Base-by-base conservation (phyloP, 2,888 invertebrate species). In the Andrena hattorfiana region DNA sequence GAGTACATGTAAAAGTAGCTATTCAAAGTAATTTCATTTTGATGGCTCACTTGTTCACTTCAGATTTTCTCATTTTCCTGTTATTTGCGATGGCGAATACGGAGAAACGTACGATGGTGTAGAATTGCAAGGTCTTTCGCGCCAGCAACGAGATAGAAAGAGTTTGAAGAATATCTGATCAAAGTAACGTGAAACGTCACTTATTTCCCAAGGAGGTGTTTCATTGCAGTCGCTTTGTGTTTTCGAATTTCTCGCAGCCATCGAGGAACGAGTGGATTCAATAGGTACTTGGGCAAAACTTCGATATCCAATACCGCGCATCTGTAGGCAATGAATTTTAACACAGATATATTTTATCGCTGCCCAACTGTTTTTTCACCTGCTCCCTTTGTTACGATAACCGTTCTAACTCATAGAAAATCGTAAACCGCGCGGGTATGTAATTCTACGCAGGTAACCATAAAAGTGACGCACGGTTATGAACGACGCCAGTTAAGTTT, bases 181-280 rank as follows among this genome's bases (percentile, higher is more conserved):
- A 51, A 51, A 60, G 30, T 51, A 20, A 28, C 69, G 42, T 26
- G 54, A 70, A 56, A 63, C 51, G 49, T 32, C 62, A 28, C 59
- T 78, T 70, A 56, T 32, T 32, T 51, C 26, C 32, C 49, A 23
- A 48, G 69, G 51, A 59, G 60, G 23, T 42, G 35, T 51, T 42
- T 51, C 32, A 10, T 48, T 28, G 20, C 48, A 16, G 48, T 71
- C 51, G 16, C 48, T 66, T 51, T 60, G 60, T 66, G 66, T 51
- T 77, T 68, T 73, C n/a, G 23, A 13, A 35, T 59, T 32, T 62
- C 74, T 48, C 64, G 26, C 16, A 30, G 69, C 56, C 66, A 77
- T 77, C 49, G 51, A 30, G 60, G 28, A 77, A 67, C 76, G 60
- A 80, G 49, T 35, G 49, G 32, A 54, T 16, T 72, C 72, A 69